Evolutionary conservation across 1,140 invertebrate species (phyloP).

Genomic region (Pissodes strobi): DNA sequence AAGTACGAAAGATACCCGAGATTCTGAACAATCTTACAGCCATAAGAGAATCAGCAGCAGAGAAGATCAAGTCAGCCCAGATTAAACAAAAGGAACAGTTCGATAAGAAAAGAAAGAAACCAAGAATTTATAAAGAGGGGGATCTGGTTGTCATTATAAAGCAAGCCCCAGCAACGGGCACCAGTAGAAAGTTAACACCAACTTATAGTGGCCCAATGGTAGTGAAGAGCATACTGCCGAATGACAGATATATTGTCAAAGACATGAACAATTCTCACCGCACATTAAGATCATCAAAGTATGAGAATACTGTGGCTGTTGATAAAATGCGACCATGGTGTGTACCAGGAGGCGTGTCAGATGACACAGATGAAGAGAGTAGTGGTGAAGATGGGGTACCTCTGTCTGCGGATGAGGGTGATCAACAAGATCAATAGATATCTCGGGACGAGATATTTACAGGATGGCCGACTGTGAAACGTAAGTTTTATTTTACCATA

Average conservation of each 20-base stretch:
- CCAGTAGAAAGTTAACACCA: background rate
- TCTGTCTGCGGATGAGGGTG: background rate
- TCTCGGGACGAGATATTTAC: background rate
- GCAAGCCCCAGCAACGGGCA: background rate
- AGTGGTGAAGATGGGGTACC: too few relatives aligned
- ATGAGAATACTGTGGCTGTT: background rate
- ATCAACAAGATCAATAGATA: background rate
- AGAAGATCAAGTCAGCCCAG: background rate
- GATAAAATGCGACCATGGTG: background rate
- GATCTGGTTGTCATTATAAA: background rate
- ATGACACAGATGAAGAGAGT: slow-evolving; percentile 38
- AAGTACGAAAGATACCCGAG: background rate
- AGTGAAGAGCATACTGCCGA: background rate
- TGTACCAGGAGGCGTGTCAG: background rate
- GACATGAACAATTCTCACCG: background rate
- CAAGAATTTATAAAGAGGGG: background rate
- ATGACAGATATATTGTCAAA: background rate
- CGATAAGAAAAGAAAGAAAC: background rate
- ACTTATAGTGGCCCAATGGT: background rate
- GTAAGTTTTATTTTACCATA: too few relatives aligned
- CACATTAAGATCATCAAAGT: background rate
- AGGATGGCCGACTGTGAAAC: too few relatives aligned
- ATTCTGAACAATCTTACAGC: background rate
- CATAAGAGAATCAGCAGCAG: background rate
- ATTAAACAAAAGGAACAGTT: too few relatives aligned